Evolutionary conservation across 1,140 invertebrate species (phyloP), one percentile per base, ranked within the genome.

Genomic region (Drosophila repletoides): DNA sequence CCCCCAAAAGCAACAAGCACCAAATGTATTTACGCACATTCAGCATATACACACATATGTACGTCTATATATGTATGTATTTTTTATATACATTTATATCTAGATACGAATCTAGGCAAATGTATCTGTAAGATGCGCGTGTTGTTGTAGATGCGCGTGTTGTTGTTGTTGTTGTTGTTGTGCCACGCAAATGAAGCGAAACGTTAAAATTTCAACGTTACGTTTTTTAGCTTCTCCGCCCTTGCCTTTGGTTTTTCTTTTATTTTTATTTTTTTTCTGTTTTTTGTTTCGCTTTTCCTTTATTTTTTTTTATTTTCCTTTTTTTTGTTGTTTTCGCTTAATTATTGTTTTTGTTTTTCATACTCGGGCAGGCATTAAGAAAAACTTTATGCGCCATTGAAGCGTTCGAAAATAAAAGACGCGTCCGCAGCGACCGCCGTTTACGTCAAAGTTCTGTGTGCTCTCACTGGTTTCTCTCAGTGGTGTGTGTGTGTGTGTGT

Each of bases 321-420:
- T 28, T 24, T 56, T 6, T 34, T 49, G 19, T 31, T 29, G 40
- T 29, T 28, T 72, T 64, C 72, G 74, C 65, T 80, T 86, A 84
- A 86, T 84, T 84, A 86, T 84, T 84, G 79, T 86, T 84, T 76
- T 73, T 84, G 79, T 53, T 66, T 71, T 84, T 79, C 80, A 79
- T 84, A 83, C 74, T 84, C 79, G 80, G 80, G 80, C 79, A 56
- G 79, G 75, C 80, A 84, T 84, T 84, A 86, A 79, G 80, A 68
- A 84, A 84, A 84, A 86, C 80, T 84, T 84, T 84, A 84, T 83
- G 79, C 79, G 79, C 79, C 79, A 84, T 84, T 86, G 80, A 84
- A 84, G 79, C 79, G 80, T 86, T 84, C 70, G 79, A 84, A 84
- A 84, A 84, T 84, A 84, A 84, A 84, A 84, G 79, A 86, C 79